phyloP scores from a whole-genome alignment of 1,140 invertebrate species.

The Manduca sexta region DNA sequence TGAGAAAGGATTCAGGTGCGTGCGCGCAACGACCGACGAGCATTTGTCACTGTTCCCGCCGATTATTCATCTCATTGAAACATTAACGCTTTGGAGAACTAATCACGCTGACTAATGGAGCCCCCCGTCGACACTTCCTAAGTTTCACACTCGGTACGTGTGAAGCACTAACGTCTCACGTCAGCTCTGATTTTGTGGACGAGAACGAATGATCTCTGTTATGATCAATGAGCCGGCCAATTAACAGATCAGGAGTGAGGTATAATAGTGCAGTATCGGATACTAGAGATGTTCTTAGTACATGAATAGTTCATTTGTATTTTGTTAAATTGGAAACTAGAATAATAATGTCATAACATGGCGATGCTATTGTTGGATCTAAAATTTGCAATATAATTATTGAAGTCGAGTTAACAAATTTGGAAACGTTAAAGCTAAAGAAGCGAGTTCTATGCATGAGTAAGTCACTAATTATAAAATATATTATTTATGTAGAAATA shows the following conservation, averaged over 20 bases:
- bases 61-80: slow-evolving; percentile 72
- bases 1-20: slow-evolving; percentile 56
- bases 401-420: too few relatives aligned
- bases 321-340: too few relatives aligned
- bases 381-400: too few relatives aligned
- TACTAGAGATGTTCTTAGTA: too few relatives aligned
- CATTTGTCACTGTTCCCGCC: slow-evolving; percentile 68
- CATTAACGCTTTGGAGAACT: slow-evolving; percentile 66
- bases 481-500: too few relatives aligned
- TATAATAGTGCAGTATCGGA: background rate
- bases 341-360: too few relatives aligned
- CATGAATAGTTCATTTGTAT: too few relatives aligned
- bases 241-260: slow-evolving; percentile 10
- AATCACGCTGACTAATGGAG: slow-evolving; percentile 70
- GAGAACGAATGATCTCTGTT: slow-evolving; percentile 31
- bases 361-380: too few relatives aligned
- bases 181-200: slow-evolving; percentile 29
- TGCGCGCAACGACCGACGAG: slow-evolving; percentile 39
- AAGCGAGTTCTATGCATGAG: too few relatives aligned
- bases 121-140: slow-evolving; percentile 64
- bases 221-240: slow-evolving; percentile 23
- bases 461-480: too few relatives aligned
- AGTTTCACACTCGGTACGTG: slow-evolving; percentile 48
- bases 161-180: slow-evolving; percentile 29
- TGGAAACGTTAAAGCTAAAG: too few relatives aligned